These are phyloP conservation scores for Elmis aenea DNA, from an alignment of 2,888 invertebrate species.

Conservation along the genomic window DNA sequence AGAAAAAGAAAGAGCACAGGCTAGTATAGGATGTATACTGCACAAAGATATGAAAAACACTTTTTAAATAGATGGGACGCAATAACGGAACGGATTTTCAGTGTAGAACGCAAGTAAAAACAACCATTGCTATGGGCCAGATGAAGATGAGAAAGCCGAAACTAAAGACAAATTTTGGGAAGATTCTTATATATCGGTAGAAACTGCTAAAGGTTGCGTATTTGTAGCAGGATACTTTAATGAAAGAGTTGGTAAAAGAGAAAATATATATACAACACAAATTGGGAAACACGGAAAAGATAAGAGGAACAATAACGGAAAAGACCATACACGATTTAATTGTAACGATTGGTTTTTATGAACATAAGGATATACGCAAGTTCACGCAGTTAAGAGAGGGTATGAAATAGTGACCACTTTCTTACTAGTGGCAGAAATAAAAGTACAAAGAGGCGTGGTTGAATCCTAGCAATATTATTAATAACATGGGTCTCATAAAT, in stretches of 20 bases:
- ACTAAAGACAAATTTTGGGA: slow-evolving; percentile 15
- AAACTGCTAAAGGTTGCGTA: slow-evolving; percentile 6
- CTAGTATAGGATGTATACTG: slow-evolving; percentile 10
- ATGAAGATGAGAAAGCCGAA: slow-evolving; percentile 6
- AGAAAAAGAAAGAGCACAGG: slow-evolving; percentile 8
- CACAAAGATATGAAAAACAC: slow-evolving; percentile 5
- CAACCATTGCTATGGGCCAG: slow-evolving; percentile 14
- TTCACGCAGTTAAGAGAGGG: too few relatives aligned
- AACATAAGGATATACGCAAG: slow-evolving; percentile 9
- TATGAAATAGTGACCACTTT: too few relatives aligned
- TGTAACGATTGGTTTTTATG: slow-evolving; percentile 6
- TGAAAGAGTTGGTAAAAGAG: slow-evolving; percentile 8
- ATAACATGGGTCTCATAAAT: too few relatives aligned
- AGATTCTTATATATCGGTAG: slow-evolving; percentile 3
- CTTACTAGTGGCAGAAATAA: too few relatives aligned
- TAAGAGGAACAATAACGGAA: slow-evolving; percentile 14
- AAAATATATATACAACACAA: not conserved
- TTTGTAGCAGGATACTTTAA: slow-evolving; percentile 10
- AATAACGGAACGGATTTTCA: slow-evolving; percentile 9
- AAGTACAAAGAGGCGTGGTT: too few relatives aligned
- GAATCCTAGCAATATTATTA: too few relatives aligned
- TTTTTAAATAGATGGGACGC: slow-evolving; percentile 10
- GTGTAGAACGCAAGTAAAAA: too few relatives aligned
- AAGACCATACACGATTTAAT: slow-evolving; percentile 9
- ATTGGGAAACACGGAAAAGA: slow-evolving; percentile 13